phyloP scores from a whole-genome alignment of 2,797 vertebrate species.

The Neopelma chrysocephalum region DNA sequence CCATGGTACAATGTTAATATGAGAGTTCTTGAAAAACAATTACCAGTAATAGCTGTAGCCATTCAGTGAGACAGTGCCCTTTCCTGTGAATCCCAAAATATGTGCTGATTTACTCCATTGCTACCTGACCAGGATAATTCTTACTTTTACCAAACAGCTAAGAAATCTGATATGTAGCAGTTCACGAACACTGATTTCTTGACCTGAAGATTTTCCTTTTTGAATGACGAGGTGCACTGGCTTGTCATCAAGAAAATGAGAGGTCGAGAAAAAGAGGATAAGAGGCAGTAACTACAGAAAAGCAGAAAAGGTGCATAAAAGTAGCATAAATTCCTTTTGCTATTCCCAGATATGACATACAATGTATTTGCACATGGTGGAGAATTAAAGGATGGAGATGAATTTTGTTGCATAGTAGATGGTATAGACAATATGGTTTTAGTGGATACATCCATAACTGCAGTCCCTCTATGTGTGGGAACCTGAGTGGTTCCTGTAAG shows the following conservation, averaged over 20 bases:
- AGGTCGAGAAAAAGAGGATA: not conserved
- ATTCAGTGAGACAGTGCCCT: not conserved
- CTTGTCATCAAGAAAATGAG: not conserved
- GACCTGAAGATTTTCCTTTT: not conserved
- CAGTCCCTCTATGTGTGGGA: not conserved
- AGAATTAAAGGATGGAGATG: not conserved
- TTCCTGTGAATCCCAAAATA: not conserved
- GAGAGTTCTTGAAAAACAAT: conserved; percentile 24
- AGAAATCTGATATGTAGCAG: not conserved
- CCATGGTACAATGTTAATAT: not conserved
- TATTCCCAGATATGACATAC: not conserved
- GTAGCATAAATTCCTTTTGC: not conserved
- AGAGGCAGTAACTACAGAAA: not conserved
- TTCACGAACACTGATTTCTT: not conserved
- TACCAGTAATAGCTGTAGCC: not conserved
- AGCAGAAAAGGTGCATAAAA: not conserved
- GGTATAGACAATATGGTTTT: not conserved
- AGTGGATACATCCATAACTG: not conserved
- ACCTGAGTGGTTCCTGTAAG: not conserved
- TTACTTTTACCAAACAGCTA: not conserved
- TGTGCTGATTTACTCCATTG: not conserved
- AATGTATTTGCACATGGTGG: accelerated
- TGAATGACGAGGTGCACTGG: not conserved
- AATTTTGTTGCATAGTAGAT: not conserved
- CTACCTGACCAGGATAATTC: not conserved